A percentile compares a stretch with the other conserved stretches of the same genome.
Conservation (phyloP, 2,888 invertebrate species). For the Drosophila austrosaltans region DNA sequence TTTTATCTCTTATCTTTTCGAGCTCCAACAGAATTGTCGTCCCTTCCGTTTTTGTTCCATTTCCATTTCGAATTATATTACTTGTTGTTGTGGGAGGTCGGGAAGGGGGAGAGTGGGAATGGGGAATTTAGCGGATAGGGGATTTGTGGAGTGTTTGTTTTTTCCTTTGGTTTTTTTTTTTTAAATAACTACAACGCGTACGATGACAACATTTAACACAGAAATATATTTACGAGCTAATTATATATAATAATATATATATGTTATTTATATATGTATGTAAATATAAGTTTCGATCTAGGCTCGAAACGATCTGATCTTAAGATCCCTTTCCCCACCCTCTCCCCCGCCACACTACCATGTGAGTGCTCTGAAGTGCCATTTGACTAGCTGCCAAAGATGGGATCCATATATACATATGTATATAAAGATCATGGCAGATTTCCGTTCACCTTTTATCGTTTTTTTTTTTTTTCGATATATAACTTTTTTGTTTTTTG, state of each 20-base stretch:
- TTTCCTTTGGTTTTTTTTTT: conserved; percentile 11
- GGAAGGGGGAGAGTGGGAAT: not conserved
- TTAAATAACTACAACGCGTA: conserved; percentile 78
- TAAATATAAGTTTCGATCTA: conserved; percentile 41
- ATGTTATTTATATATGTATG: conserved; percentile 34
- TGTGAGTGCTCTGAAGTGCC: conserved; percentile 5
- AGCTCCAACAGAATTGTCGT: conserved; percentile 16
- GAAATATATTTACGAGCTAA: conserved; percentile 77
- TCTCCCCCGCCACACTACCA: not conserved
- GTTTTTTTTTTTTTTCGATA: not conserved
- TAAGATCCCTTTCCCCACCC: not conserved
- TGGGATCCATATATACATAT: not conserved
- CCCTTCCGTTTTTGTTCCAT: not conserved
- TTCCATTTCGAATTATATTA: not conserved
- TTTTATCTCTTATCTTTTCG: conserved; percentile 5
- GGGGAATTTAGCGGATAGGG: not conserved
- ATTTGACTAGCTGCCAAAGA: not conserved
- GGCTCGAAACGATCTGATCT: conserved; percentile 14
- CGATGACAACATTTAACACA: conserved; percentile 80
- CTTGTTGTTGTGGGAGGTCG: not conserved
- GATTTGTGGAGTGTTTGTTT: not conserved
- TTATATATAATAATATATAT: conserved; percentile 55
- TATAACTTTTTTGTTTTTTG: not conserved
- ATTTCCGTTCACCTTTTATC: not conserved
- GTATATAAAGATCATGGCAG: not conserved